Conservation (phyloP, 2,888 invertebrate species). For the Drosophila atripex region DNA sequence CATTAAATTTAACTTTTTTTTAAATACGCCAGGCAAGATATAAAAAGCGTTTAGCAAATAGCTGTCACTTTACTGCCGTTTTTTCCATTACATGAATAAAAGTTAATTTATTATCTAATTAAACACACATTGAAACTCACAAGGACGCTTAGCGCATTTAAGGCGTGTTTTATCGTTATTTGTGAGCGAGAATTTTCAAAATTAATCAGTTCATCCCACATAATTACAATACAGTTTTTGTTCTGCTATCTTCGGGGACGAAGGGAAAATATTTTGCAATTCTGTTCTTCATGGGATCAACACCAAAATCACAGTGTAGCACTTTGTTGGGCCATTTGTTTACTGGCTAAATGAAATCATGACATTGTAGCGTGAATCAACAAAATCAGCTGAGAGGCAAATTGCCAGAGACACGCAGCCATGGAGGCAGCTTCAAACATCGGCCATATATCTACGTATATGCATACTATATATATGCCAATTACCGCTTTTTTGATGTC, state of each 20-base stretch:
- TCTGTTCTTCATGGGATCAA: slow-evolving; percentile 17
- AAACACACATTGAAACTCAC: slow-evolving; percentile 11
- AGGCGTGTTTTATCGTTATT: not conserved
- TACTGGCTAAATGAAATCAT: slow-evolving; percentile 64
- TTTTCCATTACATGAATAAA: slow-evolving; percentile 1
- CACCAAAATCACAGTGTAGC: slow-evolving; percentile 56
- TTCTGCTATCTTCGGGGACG: slow-evolving; percentile 9
- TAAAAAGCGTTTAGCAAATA: slow-evolving; percentile 5
- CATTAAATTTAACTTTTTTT: not conserved
- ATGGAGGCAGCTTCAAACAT: slow-evolving; percentile 25
- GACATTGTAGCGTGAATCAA: slow-evolving; percentile 56
- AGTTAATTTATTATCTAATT: slow-evolving; percentile 42
- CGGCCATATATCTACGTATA: slow-evolving; percentile 3
- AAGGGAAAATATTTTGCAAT: slow-evolving; percentile 46
- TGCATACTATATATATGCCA: slow-evolving; percentile 48
- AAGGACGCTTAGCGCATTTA: slow-evolving; percentile 5
- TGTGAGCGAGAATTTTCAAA: slow-evolving; percentile 4
- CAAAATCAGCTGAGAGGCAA: slow-evolving; percentile 57
- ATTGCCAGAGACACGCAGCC: slow-evolving; percentile 53
- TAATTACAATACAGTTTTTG: slow-evolving; percentile 48
- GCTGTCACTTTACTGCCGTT: slow-evolving; percentile 13
- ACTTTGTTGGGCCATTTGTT: slow-evolving; percentile 52
- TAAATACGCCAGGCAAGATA: not conserved
- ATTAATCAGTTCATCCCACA: slow-evolving; percentile 54
- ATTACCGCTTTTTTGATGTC: slow-evolving; percentile 65